phyloP scores from a whole-genome alignment of 1,140 invertebrate species.

The Drosophila navojoa region DNA sequence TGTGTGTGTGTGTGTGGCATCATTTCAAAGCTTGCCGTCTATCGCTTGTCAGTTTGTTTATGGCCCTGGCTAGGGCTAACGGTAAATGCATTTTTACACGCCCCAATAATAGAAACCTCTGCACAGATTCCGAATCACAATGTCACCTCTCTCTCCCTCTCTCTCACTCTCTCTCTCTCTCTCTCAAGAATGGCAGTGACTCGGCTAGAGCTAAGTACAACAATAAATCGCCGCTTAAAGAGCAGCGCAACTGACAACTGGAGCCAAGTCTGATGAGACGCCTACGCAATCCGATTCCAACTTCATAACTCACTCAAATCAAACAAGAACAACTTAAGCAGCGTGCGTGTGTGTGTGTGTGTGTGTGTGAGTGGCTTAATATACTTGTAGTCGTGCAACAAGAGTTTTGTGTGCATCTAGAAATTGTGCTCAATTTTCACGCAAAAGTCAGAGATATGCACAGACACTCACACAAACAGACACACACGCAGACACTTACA shows the following conservation, averaged over 20 bases:
- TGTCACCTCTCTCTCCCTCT: constrained; percentile 28
- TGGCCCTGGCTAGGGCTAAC: constrained; percentile 60
- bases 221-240: constrained; percentile 70
- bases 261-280: constrained; percentile 37
- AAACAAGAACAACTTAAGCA: constrained; percentile 42
- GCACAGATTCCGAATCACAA: constrained; percentile 48
- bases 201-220: constrained; percentile 52
- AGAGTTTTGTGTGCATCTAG: constrained; percentile 52
- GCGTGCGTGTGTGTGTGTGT: constrained; percentile 20
- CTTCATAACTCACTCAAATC: constrained; percentile 76
- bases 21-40: constrained; percentile 55
- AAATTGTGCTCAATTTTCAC: constrained; percentile 78
- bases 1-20: constrained; percentile 7
- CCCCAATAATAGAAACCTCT: constrained; percentile 62
- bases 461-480: constrained; percentile 26
- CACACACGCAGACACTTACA: constrained; percentile 11
- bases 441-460: constrained; percentile 44
- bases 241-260: constrained; percentile 10
- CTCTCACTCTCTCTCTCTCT: constrained; percentile 2
- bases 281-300: constrained; percentile 64
- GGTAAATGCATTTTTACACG: constrained; percentile 61
- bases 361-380: constrained; percentile 30
- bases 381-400: constrained; percentile 22
- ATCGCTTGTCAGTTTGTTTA: constrained; percentile 46
- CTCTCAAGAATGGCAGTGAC: too few species aligned